Percentiles rank a stretch among this genome's conserved stretches.
Evolutionary conservation across 2,888 invertebrate genomes (phyloP).

Genomic region (Allophyes oxyacanthae): DNA sequence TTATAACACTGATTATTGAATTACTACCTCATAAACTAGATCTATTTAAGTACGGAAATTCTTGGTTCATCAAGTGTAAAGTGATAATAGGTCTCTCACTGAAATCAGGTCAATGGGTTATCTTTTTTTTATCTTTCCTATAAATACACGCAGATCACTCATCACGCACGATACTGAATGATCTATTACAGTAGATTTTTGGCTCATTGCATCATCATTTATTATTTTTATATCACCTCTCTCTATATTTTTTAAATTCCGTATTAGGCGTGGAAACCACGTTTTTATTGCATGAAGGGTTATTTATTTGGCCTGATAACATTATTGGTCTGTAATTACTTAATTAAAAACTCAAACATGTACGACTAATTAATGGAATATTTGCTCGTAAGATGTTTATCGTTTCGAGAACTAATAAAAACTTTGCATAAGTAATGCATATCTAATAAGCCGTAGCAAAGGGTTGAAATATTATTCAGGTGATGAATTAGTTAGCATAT

Average conservation of each 20-base stretch:
- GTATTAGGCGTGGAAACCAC: conserved; percentile 25
- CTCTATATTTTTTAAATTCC: conserved; percentile 8
- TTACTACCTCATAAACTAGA: no score
- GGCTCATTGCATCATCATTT: conserved; percentile 29
- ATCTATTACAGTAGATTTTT: conserved; percentile 17
- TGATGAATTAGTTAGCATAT: no score
- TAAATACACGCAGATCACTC: conserved; percentile 26
- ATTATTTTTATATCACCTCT: conserved; percentile 14
- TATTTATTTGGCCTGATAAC: conserved; percentile 10
- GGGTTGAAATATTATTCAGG: no score
- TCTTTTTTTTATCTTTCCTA: conserved; percentile 15
- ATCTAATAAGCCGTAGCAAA: no score
- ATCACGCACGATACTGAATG: conserved; percentile 12
- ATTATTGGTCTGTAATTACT: conserved; percentile 9
- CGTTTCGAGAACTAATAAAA: neutral
- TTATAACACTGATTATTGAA: no score
- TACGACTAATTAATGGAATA: conserved; percentile 28
- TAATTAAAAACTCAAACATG: conserved; percentile 15
- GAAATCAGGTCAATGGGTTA: conserved; percentile 23
- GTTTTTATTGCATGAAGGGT: conserved; percentile 12
- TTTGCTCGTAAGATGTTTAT: conserved; percentile 15
- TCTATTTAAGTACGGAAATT: no score
- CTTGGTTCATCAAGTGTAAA: conserved; percentile 8
- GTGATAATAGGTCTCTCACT: conserved; percentile 8
- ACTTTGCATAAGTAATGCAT: no score